These are phyloP conservation scores for Procapra przewalskii DNA, from an alignment of 2,113 vertebrate genomes.

Conservation along the genomic window DNA sequence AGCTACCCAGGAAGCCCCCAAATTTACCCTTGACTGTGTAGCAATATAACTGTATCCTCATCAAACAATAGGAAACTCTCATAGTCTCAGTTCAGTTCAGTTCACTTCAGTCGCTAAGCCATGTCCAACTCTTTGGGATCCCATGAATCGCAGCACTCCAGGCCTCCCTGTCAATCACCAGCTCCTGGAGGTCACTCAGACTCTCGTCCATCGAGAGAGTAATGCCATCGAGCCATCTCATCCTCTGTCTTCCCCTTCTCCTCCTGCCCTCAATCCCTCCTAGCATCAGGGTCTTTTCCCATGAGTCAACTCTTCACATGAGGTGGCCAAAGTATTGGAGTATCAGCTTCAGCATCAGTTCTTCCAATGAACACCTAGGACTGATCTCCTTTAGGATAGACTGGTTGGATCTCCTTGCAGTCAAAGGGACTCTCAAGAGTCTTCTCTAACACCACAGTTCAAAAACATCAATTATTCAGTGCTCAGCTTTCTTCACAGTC, in stretches of 20 bases:
- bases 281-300: not conserved
- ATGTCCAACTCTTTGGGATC: rapidly evolving
- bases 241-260: not conserved
- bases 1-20: not conserved
- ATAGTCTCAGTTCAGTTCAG: not conserved
- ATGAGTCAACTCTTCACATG: rapidly evolving
- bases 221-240: not conserved
- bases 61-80: not conserved
- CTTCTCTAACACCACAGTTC: not conserved
- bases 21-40: not conserved
- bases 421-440: not conserved
- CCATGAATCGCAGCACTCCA: not conserved
- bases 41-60: not conserved
- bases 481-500: not conserved
- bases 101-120: not conserved
- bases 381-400: not conserved
- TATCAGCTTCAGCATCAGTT: not conserved
- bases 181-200: rapidly evolving
- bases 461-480: rapidly evolving
- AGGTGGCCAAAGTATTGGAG: not conserved
- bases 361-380: not conserved
- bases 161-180: not conserved
- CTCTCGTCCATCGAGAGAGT: rapidly evolving
- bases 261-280: not conserved
- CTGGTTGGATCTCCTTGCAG: not conserved